Evolutionary conservation across 2,797 vertebrate species (phyloP).

Genomic region (Poecilia picta): DNA sequence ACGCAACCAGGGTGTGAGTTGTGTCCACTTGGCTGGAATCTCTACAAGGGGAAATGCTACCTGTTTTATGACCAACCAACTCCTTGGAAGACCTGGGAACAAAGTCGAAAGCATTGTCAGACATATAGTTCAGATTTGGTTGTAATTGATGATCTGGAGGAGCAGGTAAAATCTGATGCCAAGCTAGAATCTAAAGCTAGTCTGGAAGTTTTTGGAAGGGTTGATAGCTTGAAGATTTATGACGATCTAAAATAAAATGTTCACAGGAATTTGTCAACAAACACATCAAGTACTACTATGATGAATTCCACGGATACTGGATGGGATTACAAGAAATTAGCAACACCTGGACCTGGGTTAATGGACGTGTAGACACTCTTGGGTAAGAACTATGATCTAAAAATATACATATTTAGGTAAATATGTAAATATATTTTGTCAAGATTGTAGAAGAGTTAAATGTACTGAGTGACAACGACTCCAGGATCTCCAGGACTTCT

Average conservation of each 20-base stretch:
- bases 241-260: neutral
- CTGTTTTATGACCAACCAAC: fast-evolving
- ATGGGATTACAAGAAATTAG: constrained; percentile 19
- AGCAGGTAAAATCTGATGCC: constrained; percentile 58
- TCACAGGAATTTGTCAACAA: constrained; percentile 66
- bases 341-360: constrained; percentile 41
- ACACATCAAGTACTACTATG: fast-evolving
- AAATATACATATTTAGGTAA: too few species aligned
- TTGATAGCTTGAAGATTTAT: neutral
- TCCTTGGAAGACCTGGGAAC: neutral
- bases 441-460: too few species aligned
- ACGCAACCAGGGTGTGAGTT: too few species aligned
- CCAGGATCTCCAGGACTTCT: too few species aligned
- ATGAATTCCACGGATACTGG: constrained; percentile 36
- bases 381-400: constrained; percentile 18
- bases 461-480: too few species aligned
- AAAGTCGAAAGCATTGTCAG: neutral
- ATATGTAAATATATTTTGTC: too few species aligned
- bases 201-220: too few species aligned
- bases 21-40: too few species aligned
- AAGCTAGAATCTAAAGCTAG: too few species aligned
- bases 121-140: constrained; percentile 7
- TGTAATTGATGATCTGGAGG: constrained; percentile 40
- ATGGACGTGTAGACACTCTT: constrained; percentile 32
- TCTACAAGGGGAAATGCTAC: too few species aligned